Conservation (phyloP, 2,113 vertebrate species). For the Herpetotheres cachinnans region DNA sequence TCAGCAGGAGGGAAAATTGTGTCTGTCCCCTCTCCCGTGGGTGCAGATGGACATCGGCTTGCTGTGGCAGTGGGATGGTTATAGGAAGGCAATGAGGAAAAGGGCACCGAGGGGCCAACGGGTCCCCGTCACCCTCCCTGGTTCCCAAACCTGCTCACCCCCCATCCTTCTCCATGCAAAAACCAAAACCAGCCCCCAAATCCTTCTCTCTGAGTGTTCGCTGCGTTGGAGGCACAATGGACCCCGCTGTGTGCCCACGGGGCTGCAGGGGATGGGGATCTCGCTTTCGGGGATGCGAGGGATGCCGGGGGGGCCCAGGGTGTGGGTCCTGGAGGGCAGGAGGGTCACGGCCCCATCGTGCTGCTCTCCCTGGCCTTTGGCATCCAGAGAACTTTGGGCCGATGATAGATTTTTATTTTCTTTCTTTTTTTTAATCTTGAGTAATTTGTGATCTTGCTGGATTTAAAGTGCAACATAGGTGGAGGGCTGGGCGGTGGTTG, state of each 20-base stretch:
- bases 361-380: not conserved
- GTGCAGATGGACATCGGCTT: rapidly evolving
- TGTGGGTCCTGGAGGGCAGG: rapidly evolving
- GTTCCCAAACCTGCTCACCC: not conserved
- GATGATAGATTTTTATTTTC: not conserved
- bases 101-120: rapidly evolving
- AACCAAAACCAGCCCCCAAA: not conserved
- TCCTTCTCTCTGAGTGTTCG: rapidly evolving
- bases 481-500: rapidly evolving
- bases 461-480: not conserved
- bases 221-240: rapidly evolving
- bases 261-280: not conserved
- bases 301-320: not conserved
- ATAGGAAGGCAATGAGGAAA: not conserved
- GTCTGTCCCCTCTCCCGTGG: rapidly evolving
- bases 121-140: not conserved
- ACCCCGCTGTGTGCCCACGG: rapidly evolving
- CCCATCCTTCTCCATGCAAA: not conserved
- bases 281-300: rapidly evolving
- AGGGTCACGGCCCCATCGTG: rapidly evolving
- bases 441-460: not conserved
- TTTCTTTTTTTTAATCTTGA: not conserved
- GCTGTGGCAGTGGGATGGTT: rapidly evolving
- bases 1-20: not conserved
- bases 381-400: not conserved